Percentiles rank a stretch among this genome's conserved stretches.
Conservation (phyloP, 2,797 vertebrate species). For the Orientallactaga sibirica region DNA sequence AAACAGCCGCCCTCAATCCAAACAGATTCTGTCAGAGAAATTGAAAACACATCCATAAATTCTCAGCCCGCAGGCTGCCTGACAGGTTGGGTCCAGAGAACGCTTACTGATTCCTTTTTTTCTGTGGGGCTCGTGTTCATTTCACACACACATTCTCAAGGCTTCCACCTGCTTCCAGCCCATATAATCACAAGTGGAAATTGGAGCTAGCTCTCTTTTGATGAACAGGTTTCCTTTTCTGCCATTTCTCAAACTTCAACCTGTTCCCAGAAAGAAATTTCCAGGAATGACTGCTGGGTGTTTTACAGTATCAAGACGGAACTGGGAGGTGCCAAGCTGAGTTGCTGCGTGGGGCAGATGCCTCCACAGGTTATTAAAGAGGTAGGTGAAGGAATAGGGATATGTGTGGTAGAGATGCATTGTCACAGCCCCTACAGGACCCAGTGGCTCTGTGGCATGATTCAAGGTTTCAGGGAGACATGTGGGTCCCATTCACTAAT, state of each 20-base stretch:
- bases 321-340: not conserved
- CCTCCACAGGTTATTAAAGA: not conserved
- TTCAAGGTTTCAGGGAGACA: not conserved
- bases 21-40: slow-evolving; percentile 75
- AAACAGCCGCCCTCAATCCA: slow-evolving; percentile 77
- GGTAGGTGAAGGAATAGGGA: not conserved
- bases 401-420: not conserved
- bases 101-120: not conserved
- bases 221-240: slow-evolving; percentile 48
- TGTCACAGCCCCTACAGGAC: not conserved
- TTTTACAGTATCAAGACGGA: not conserved
- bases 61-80: slow-evolving; percentile 32
- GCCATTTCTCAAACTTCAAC: slow-evolving; percentile 26
- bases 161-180: not conserved
- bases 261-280: not conserved
- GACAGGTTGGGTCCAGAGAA: slow-evolving; percentile 59
- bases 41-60: slow-evolving; percentile 70
- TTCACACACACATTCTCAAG: not conserved
- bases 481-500: not conserved
- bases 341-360: not conserved
- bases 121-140: not conserved
- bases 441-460: not conserved
- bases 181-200: not conserved
- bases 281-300: slow-evolving; percentile 19
- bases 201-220: slow-evolving; percentile 44